These are phyloP conservation scores for Leiothrix lutea DNA, from an alignment of 2,113 vertebrate genomes.

Conservation along the genomic window DNA sequence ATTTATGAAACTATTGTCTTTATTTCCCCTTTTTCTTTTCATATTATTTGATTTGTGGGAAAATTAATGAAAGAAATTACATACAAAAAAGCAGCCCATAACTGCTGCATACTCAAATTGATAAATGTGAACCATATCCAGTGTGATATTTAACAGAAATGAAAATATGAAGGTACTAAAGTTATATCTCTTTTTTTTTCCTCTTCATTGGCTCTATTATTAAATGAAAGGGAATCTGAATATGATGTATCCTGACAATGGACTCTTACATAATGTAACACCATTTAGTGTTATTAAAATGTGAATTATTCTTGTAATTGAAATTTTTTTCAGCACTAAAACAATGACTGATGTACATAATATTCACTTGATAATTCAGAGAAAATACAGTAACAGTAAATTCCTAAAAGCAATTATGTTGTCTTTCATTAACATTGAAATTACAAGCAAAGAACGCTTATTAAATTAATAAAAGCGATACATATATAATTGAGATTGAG, in stretches of 20 bases:
- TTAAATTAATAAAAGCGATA: neutral
- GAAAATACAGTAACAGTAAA: conserved; percentile 2
- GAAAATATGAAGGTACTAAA: conserved; percentile 43
- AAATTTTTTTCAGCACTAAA: conserved; percentile 1
- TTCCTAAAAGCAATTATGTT: conserved; percentile 11
- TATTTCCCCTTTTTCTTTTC: conserved; percentile 17
- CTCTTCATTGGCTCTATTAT: neutral
- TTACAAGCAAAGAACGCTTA: neutral
- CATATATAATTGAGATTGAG: neutral
- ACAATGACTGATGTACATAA: conserved; percentile 11
- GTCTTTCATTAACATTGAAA: neutral
- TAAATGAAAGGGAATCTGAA: conserved; percentile 51
- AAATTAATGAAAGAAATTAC: conserved; percentile 54
- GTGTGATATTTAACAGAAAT: conserved; percentile 56
- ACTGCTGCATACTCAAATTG: conserved; percentile 6
- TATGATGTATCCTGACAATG: conserved; percentile 27
- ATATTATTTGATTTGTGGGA: conserved; percentile 37
- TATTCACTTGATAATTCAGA: conserved; percentile 30
- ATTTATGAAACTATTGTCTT: conserved; percentile 43
- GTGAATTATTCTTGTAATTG: conserved; percentile 29
- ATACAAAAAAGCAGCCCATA: conserved; percentile 15
- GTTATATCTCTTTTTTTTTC: neutral
- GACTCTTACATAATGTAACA: conserved; percentile 13
- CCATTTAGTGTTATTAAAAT: conserved; percentile 50
- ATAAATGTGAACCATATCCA: conserved; percentile 14